phyloP scores from a whole-genome alignment of 2,888 invertebrate genomes.

The Hydropsyche betteni region DNA sequence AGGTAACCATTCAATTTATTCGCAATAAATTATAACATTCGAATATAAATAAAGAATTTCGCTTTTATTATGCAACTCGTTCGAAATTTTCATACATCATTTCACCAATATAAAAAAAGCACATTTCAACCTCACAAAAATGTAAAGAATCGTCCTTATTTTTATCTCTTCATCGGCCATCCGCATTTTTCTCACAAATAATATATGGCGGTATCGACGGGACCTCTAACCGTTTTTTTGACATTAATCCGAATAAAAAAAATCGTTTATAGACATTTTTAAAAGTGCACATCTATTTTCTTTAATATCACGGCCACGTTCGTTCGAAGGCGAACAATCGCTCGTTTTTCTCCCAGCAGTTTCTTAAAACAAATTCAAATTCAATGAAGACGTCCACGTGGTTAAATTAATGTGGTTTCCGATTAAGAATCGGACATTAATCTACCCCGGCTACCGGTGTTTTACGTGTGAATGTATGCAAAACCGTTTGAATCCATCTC shows the following conservation, averaged over 20 bases:
- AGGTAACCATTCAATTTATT: constrained; percentile 9
- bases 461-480: constrained; percentile 15
- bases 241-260: constrained; percentile 18
- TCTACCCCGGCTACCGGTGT: constrained; percentile 18
- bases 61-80: no score
- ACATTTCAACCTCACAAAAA: no score
- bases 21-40: background rate
- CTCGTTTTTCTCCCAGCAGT: background rate
- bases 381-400: background rate
- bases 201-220: background rate
- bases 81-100: no score
- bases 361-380: background rate
- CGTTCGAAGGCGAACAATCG: constrained; percentile 3
- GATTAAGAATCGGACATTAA: constrained; percentile 7
- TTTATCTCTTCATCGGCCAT: constrained; percentile 12
- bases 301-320: constrained; percentile 12
- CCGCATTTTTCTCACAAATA: constrained; percentile 13
- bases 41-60: no score
- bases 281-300: constrained; percentile 1
- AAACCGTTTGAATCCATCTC: constrained; percentile 3
- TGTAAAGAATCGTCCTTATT: no score
- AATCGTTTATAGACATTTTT: background rate
- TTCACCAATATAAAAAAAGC: no score
- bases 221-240: constrained; percentile 4
- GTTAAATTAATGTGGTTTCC: constrained; percentile 1